Evolutionary conservation across 1,140 invertebrate species (phyloP).

Genomic region (Battus philenor): DNA sequence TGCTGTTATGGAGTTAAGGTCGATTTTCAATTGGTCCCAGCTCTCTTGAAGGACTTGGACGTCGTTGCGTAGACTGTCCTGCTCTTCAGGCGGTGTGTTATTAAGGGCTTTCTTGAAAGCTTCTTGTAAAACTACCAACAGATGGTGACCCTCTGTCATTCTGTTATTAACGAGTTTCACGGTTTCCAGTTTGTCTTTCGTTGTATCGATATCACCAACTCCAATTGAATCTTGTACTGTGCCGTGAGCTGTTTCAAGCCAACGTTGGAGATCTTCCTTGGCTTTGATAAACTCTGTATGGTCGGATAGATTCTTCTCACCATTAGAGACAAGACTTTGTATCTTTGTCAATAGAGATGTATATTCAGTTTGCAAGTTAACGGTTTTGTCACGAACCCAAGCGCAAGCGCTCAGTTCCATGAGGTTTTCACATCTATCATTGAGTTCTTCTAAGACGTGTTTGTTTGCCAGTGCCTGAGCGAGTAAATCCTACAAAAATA

Average conservation of each 20-base stretch:
- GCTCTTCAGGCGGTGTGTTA: slow-evolving; percentile 86
- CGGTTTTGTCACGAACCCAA: slow-evolving; percentile 89
- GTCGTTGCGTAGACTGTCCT: slow-evolving; percentile 84
- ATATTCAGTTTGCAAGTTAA: slow-evolving; percentile 88
- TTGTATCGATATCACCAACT: slow-evolving; percentile 85
- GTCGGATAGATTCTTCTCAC: slow-evolving; percentile 92
- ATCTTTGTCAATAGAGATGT: slow-evolving; percentile 85
- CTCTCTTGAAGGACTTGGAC: slow-evolving; percentile 85
- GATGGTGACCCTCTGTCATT: slow-evolving; percentile 91
- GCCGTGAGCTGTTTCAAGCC: slow-evolving; percentile 86
- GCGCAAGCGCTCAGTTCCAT: slow-evolving; percentile 90
- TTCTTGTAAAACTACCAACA: slow-evolving; percentile 86
- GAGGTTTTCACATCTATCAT: slow-evolving; percentile 90
- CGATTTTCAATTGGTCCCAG: slow-evolving; percentile 90
- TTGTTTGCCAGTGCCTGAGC: slow-evolving; percentile 87
- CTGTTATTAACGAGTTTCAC: slow-evolving; percentile 82
- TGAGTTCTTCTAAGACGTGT: slow-evolving; percentile 86
- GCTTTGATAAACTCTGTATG: slow-evolving; percentile 92
- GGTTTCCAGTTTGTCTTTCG: slow-evolving; percentile 91
- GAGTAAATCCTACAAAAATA: slow-evolving; percentile 77
- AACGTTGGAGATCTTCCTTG: slow-evolving; percentile 87
- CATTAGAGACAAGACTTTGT: slow-evolving; percentile 86
- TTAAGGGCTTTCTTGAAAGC: slow-evolving; percentile 90
- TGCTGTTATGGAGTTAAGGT: slow-evolving; percentile 85
- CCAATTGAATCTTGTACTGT: slow-evolving; percentile 89